Evolutionary conservation across 1,140 invertebrate genomes (phyloP).

Genomic region (Drosophila albomicans): DNA sequence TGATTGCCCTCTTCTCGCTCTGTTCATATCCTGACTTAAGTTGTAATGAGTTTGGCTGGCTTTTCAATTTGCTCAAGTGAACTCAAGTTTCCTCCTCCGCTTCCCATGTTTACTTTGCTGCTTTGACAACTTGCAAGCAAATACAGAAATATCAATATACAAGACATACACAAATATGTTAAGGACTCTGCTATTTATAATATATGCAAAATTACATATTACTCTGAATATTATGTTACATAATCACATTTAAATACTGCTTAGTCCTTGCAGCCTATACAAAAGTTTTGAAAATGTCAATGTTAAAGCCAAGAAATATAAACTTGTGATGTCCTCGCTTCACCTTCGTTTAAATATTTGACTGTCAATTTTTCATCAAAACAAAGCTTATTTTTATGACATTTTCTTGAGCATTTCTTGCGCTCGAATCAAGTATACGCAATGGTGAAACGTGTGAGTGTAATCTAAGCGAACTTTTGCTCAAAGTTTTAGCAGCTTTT

Average conservation of each 20-base stretch:
- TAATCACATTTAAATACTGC: background rate
- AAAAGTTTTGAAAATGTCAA: too few species aligned
- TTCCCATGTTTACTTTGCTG: constrained; percentile 6
- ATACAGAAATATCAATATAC: constrained; percentile 14
- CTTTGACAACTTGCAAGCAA: constrained; percentile 13
- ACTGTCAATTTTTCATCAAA: constrained; percentile 2
- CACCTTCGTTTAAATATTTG: background rate
- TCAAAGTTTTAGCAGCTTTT: constrained; percentile 13
- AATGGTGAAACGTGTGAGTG: constrained; percentile 2
- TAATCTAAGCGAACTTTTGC: constrained; percentile 12
- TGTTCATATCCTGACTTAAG: background rate
- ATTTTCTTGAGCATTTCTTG: background rate
- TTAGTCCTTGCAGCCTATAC: too few species aligned
- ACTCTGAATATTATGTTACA: background rate
- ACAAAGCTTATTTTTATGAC: background rate
- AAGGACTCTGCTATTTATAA: background rate
- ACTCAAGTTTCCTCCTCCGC: background rate
- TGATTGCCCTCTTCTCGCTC: background rate
- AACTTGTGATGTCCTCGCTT: background rate
- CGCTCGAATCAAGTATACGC: constrained; percentile 14
- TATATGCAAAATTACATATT: background rate
- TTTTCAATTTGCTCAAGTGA: constrained; percentile 46
- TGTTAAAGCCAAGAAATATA: background rate
- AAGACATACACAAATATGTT: background rate
- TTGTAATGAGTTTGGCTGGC: constrained; percentile 60